A percentile compares a stretch with the other conserved stretches of the same genome.
phyloP scores from a whole-genome alignment of 2,797 vertebrate genomes.

The Aeoliscus strigatus region DNA sequence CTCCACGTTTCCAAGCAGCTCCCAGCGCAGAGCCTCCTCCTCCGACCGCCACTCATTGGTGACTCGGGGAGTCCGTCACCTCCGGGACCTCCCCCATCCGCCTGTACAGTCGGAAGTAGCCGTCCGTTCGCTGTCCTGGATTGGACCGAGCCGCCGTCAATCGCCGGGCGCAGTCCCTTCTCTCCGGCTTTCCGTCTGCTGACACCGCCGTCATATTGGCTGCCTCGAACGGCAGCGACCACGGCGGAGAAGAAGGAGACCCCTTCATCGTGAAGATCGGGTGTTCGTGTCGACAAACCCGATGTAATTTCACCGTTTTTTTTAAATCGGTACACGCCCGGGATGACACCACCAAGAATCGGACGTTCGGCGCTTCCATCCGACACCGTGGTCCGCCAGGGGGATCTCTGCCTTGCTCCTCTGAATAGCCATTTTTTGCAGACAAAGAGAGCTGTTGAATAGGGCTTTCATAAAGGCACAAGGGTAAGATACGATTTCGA shows the following conservation, averaged over 20 bases:
- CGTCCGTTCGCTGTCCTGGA: conserved; percentile 30
- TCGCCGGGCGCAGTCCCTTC: conserved; percentile 51
- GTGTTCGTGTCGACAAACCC: conserved; percentile 28
- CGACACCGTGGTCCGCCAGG: conserved; percentile 61
- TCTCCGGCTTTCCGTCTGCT: conserved; percentile 54
- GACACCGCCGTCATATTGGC: conserved; percentile 73
- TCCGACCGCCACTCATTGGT: conserved; percentile 58
- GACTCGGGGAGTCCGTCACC: conserved; percentile 51
- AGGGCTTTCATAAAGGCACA: conserved; percentile 53
- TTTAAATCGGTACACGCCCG: conserved; percentile 39
- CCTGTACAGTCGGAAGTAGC: conserved; percentile 56
- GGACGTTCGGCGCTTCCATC: conserved; percentile 51
- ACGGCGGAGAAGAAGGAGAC: conserved; percentile 47
- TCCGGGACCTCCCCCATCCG: conserved; percentile 50
- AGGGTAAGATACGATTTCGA: conserved; percentile 59
- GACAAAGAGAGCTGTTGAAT: conserved; percentile 80
- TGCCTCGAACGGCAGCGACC: conserved; percentile 66
- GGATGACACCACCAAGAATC: conserved; percentile 62
- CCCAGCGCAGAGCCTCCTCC: conserved; percentile 44
- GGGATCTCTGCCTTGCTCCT: conserved; percentile 73
- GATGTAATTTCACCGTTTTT: conserved; percentile 26
- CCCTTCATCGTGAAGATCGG: conserved; percentile 56
- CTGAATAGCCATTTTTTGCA: conserved; percentile 77
- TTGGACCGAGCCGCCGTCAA: conserved; percentile 63
- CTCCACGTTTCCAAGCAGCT: conserved; percentile 76